Evolutionary conservation across 2,797 vertebrate genomes (phyloP).

Genomic region (Apogon talboti): DNA sequence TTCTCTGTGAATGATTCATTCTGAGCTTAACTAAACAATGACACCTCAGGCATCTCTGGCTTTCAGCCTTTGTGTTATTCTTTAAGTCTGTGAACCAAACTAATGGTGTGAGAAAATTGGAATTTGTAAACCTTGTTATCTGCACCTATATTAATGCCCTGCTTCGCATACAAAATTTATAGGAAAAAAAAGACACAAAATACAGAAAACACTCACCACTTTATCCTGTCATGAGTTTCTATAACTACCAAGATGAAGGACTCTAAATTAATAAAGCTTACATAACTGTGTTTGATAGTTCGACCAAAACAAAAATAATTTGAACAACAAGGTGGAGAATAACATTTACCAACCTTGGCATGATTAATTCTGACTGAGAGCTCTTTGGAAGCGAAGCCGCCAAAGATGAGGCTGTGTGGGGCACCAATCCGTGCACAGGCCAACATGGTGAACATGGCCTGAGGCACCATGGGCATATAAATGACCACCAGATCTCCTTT

Average conservation of each 20-base stretch:
- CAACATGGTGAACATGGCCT: slow-evolving; percentile 95
- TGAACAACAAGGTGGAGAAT: background rate
- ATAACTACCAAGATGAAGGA: background rate
- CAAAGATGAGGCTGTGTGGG: slow-evolving; percentile 97
- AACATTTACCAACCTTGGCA: slow-evolving; percentile 87
- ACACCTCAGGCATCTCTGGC: slow-evolving; percentile 6
- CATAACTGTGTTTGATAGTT: background rate
- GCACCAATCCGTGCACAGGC: slow-evolving; percentile 95
- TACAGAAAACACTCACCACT: background rate
- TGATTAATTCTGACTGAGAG: slow-evolving; percentile 93
- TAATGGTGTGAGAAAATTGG: slow-evolving; percentile 2
- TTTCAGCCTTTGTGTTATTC: slow-evolving; percentile 11
- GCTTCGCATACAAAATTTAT: background rate
- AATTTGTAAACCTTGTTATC: background rate
- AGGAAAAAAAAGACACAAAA: background rate
- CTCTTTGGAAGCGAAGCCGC: slow-evolving; percentile 96
- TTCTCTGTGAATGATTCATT: slow-evolving; percentile 38
- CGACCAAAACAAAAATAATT: background rate
- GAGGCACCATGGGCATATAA: slow-evolving; percentile 99
- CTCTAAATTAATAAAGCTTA: background rate
- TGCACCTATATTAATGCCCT: background rate
- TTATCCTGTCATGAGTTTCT: background rate
- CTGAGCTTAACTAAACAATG: slow-evolving; percentile 30
- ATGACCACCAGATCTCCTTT: slow-evolving; percentile 94
- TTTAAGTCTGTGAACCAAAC: slow-evolving; percentile 3